Evolutionary conservation across 1,140 invertebrate genomes (phyloP).

Genomic region (Vanessa atalanta): DNA sequence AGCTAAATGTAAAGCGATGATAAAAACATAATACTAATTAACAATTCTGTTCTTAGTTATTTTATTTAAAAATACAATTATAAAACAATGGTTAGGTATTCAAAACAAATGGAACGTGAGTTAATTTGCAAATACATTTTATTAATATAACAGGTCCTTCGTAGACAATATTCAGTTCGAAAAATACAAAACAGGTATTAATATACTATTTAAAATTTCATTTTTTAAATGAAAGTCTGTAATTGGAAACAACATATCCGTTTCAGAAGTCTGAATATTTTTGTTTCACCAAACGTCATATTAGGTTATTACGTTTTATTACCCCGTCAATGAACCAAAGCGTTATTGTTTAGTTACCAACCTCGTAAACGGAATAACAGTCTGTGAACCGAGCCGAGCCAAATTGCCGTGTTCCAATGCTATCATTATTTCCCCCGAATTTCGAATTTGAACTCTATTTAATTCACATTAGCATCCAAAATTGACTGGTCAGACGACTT

Average conservation of each 20-base stretch:
- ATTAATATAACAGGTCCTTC: too few species aligned
- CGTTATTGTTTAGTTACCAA: constrained; percentile 34
- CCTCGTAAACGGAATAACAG: constrained; percentile 31
- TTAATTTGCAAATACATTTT: too few species aligned
- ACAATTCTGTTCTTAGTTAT: too few species aligned
- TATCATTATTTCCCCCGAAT: background rate
- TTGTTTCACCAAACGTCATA: constrained; percentile 19
- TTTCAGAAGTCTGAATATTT: background rate
- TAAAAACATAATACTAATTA: too few species aligned
- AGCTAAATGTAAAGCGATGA: too few species aligned
- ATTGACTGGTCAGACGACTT: background rate
- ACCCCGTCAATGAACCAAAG: constrained; percentile 4
- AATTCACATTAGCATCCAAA: background rate
- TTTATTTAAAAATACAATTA: too few species aligned
- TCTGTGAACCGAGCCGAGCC: constrained; percentile 25
- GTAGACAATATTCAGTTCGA: too few species aligned
- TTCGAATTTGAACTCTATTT: constrained; percentile 7
- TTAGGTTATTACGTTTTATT: constrained; percentile 32
- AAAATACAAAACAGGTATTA: too few species aligned
- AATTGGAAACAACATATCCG: background rate
- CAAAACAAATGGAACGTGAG: too few species aligned
- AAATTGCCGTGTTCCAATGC: constrained; percentile 29
- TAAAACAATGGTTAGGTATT: too few species aligned
- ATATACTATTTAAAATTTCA: too few species aligned
- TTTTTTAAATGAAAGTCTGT: background rate